A percentile compares a stretch with the other conserved stretches of the same genome.
Conservation (phyloP, 2,113 vertebrate species). For the Haemorhous mexicanus region DNA sequence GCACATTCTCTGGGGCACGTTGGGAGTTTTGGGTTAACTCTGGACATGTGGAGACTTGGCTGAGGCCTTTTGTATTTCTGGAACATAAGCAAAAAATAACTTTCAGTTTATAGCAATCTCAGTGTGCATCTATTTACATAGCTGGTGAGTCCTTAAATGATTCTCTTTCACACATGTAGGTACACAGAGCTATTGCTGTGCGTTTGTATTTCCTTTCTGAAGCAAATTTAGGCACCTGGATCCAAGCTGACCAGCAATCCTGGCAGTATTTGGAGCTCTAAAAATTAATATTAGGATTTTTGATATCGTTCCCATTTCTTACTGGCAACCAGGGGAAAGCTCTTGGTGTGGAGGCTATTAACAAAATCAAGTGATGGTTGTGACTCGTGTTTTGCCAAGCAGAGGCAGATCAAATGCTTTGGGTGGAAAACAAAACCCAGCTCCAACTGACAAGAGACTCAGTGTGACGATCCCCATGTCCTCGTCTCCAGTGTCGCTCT, state of each 20-base stretch:
- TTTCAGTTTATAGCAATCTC: not conserved
- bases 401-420: not conserved
- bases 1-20: fast-evolving
- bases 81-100: not conserved
- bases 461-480: not conserved
- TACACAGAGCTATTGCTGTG: not conserved
- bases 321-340: not conserved
- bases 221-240: not conserved
- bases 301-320: not conserved
- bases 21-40: not conserved
- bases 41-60: not conserved
- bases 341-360: not conserved
- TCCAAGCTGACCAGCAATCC: not conserved
- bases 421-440: not conserved
- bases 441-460: not conserved
- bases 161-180: not conserved
- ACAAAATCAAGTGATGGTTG: not conserved
- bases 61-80: not conserved
- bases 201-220: not conserved
- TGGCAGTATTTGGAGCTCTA: not conserved
- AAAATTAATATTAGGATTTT: not conserved
- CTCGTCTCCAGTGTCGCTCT: not conserved
- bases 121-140: slow-evolving; percentile 44
- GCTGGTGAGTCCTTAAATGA: not conserved
- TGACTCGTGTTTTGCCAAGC: not conserved